Evolutionary conservation across 2,113 vertebrate species (phyloP), one percentile per base, ranked within the genome.

Genomic region (Austrofundulus limnaeus): DNA sequence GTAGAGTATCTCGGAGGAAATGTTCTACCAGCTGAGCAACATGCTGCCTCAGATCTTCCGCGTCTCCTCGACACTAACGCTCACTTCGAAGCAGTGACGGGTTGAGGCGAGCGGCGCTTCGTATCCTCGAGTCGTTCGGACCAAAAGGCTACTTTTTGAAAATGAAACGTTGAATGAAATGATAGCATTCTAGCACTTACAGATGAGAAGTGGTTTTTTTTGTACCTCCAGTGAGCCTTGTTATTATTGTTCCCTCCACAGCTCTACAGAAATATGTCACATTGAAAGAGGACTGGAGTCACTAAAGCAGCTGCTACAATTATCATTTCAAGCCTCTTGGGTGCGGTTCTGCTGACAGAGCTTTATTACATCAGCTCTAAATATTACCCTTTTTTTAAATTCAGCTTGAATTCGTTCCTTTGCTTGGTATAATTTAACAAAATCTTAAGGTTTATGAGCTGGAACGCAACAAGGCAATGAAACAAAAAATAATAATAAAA

Each of bases 1-100:
- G n/a, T 65, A 99, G 96, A 97, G 93, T 71, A 98, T 99, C 89
- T 99, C 97, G 24, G 97, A 99, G 75, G 97, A 99, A 82, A 98
- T 93, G 92, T 99, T 99, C 87, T 99, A 96, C 90, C 97, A 99
- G 31, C 87, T 99, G 76, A 98, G 97, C 86, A 98, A 93, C 88
- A 99, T 99, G 97, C 93, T 99, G 74, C 97, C 97, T 28, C 96
- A 99, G 87, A 99, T 99, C 91, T 99, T 99, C 93, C 88, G 97
- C 11, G 96, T 99, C 5, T 98, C 97, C 11, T 98, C 97, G 25
- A 97, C 92, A 12, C 76, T 93, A 10, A 93, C 92, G 0, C 85
- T 93, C 66, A 92, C 97, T 8, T 98, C 97, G 37, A 92, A 91
- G 75, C 87, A 80, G 80, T 92, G 82, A 91, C 7, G 61, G 25